phyloP scores from a whole-genome alignment of 23 tunicate species.

The Styela plicata region DNA sequence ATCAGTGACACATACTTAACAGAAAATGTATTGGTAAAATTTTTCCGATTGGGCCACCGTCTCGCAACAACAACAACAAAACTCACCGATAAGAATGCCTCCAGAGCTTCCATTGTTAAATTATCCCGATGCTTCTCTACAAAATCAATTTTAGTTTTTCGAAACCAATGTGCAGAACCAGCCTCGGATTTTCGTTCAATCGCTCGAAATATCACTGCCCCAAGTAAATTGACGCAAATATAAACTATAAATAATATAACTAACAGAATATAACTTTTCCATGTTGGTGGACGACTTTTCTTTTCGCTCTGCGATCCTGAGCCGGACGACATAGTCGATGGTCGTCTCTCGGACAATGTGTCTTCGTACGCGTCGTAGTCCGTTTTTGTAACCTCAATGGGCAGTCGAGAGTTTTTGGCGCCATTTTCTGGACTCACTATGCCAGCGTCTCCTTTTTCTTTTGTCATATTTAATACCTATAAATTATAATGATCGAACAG shows the following conservation, averaged over 20 bases:
- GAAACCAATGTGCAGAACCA: constrained; percentile 33
- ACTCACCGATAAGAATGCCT: constrained; percentile 18
- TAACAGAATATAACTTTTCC: constrained; percentile 34
- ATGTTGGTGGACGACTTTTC: constrained; percentile 15
- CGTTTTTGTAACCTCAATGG: background rate
- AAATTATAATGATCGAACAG: too few relatives aligned
- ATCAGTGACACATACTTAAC: too few relatives aligned
- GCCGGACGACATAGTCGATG: constrained; percentile 2
- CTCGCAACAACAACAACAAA: too few relatives aligned
- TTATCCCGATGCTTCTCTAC: constrained; percentile 9
- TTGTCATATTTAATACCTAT: background rate
- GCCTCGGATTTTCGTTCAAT: constrained; percentile 34
- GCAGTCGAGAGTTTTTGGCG: background rate
- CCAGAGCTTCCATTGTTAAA: constrained; percentile 17
- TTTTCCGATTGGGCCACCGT: too few relatives aligned
- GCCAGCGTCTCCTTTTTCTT: background rate
- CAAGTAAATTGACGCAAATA: constrained; percentile 41
- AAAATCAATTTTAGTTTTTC: constrained; percentile 24
- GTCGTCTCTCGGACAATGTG: constrained; percentile 1
- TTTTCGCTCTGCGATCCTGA: background rate
- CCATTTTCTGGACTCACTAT: background rate
- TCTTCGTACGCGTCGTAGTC: background rate
- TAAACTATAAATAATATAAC: constrained; percentile 31
- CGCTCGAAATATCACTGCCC: constrained; percentile 33
- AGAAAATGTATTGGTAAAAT: too few relatives aligned